Base-by-base conservation (phyloP, 2,113 vertebrate species). In the Opisthocomus hoazin region DNA sequence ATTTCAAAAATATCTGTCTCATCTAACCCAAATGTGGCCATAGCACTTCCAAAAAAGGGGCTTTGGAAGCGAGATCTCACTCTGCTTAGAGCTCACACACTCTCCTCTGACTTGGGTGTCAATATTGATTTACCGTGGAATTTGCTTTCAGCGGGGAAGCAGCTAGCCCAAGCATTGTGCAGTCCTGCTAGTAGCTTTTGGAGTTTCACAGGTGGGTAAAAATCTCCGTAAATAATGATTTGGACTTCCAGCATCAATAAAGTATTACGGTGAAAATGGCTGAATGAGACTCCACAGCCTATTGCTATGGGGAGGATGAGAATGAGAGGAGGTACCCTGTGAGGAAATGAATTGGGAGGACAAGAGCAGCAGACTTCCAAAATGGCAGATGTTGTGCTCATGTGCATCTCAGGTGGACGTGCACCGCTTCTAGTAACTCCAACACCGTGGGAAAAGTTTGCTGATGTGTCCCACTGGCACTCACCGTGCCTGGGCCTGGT, bases 41-140 rank as follows among this genome's bases (percentile, higher is more conserved):
- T 0, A 1, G 32, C 24, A 30, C 56, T 84, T 43, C 85, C 63
- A 89, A 89, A 81, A 63, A 30, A 12, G 11, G 2, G 37, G 14
- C 1, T 2, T 11, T 3, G 9, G 43, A 71, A 75, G n/a, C 1
- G 2, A 87, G 41, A n/a, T 63, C 58, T 79, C 2, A 3, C 70
- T 90, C 57, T 68, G 57, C 61, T 61, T 34, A 36, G 64, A 89
- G 68, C 16, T 81, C 64, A 30, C 2, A 5, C 81, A 32, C 34
- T 53, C 39, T 88, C 53, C 29, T 24, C 21, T 68, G 32, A 11
- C 57, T n/a, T 4, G 8, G 26, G 16, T 61, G 39, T 90, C 39
- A 34, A 18, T 21, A 14, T 2, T 30, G 39, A 74, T 41, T 73
- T 51, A 66, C 36, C 15, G 16, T 24, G 39, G 53, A 53, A 60